Percentiles rank a stretch among this genome's conserved stretches.
phyloP scores from a whole-genome alignment of 2,113 vertebrate genomes.

The Halcyon senegalensis region DNA sequence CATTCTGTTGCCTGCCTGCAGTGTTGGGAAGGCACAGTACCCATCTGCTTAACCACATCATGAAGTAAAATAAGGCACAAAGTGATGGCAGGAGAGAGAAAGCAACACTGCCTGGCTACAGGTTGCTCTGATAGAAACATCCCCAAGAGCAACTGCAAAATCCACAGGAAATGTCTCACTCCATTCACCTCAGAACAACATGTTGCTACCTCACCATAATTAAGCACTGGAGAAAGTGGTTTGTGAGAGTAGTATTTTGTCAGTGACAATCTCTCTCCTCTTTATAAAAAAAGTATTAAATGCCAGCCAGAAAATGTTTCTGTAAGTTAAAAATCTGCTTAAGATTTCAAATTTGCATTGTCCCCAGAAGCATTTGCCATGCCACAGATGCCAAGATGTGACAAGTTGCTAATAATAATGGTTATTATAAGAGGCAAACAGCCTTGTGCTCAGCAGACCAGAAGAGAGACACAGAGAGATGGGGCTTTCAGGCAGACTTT shows the following conservation, averaged over 20 bases:
- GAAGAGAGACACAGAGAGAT: background rate
- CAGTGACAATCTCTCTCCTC: background rate
- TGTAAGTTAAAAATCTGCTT: background rate
- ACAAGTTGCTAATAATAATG: background rate
- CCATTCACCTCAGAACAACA: background rate
- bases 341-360: background rate
- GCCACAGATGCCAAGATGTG: background rate
- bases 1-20: accelerated
- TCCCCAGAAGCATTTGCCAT: background rate
- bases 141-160: background rate
- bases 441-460: background rate
- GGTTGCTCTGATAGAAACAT: background rate
- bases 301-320: background rate
- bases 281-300: background rate
- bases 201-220: background rate
- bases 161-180: background rate
- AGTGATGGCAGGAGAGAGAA: background rate
- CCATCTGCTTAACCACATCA: background rate
- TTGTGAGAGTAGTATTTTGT: background rate
- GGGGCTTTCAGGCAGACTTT: background rate
- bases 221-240: background rate
- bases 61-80: background rate
- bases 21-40: background rate
- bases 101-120: background rate
- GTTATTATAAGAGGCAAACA: background rate